A percentile compares a stretch with the other conserved stretches of the same genome.
Conservation (phyloP, 2,113 vertebrate species). For the Heterochromis multidens region DNA sequence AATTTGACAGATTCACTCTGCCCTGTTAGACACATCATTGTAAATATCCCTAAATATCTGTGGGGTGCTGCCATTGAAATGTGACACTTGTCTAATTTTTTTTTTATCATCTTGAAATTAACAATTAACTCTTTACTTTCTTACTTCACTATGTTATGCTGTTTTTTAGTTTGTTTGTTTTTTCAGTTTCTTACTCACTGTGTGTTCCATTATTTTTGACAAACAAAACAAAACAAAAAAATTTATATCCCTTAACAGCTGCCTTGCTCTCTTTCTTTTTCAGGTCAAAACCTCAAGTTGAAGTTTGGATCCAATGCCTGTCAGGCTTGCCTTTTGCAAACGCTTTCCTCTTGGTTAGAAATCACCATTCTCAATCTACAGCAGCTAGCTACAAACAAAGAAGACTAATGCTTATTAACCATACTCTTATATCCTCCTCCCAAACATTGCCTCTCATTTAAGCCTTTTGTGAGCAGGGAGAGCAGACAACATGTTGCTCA, state of each 20-base stretch:
- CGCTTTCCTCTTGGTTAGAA: background rate
- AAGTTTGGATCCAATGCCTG: constrained; percentile 36
- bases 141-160: background rate
- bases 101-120: background rate
- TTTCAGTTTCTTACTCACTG: background rate
- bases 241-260: background rate
- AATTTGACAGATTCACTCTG: constrained; percentile 25
- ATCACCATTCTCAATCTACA: background rate
- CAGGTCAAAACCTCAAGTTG: constrained; percentile 61
- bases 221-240: no score
- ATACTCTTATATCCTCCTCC: constrained; percentile 15
- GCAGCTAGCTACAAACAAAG: background rate
- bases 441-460: constrained; percentile 40
- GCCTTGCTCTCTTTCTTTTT: constrained; percentile 60
- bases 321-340: constrained; percentile 10
- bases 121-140: background rate
- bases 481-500: constrained; percentile 75
- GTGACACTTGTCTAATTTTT: background rate
- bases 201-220: no score
- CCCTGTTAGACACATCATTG: constrained; percentile 35
- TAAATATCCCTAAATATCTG: constrained; percentile 15
- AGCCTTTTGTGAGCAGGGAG: constrained; percentile 34
- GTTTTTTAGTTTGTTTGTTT: background rate
- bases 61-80: background rate
- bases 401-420: constrained; percentile 42